phyloP scores from a whole-genome alignment of 2,888 invertebrate genomes.

The Ormyrus pomaceus region DNA sequence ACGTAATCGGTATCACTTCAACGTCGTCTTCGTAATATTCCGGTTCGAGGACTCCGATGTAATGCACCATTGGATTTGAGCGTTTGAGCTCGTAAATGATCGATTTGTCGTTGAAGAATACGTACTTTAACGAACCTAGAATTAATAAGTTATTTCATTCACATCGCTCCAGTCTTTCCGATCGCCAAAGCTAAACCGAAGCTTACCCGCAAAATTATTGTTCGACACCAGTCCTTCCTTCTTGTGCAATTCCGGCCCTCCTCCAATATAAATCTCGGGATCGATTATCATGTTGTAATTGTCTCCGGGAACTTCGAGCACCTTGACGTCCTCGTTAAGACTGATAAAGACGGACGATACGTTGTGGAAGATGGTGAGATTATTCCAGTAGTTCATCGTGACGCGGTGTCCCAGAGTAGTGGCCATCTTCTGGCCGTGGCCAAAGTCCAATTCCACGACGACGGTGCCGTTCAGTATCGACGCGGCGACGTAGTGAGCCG shows the following conservation, averaged over 20 bases:
- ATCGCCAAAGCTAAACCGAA: not conserved
- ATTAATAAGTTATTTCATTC: conserved; percentile 66
- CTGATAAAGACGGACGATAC: conserved; percentile 85
- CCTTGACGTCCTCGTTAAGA: conserved; percentile 84
- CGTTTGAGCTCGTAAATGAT: conserved; percentile 92
- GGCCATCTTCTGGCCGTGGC: conserved; percentile 84
- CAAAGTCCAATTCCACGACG: conserved; percentile 91
- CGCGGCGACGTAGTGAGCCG: conserved; percentile 93
- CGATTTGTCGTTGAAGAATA: conserved; percentile 94
- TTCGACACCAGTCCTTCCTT: conserved; percentile 88
- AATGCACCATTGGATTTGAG: conserved; percentile 90
- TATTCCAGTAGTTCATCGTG: conserved; percentile 90
- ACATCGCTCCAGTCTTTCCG: not conserved
- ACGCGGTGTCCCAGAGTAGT: conserved; percentile 83
- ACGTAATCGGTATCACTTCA: conserved; percentile 92
- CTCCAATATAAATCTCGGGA: conserved; percentile 95
- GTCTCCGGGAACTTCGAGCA: conserved; percentile 84
- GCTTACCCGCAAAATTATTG: conserved; percentile 85
- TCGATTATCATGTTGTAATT: conserved; percentile 89
- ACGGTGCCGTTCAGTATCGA: conserved; percentile 90
- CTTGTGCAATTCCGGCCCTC: conserved; percentile 89
- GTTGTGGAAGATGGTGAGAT: conserved; percentile 90
- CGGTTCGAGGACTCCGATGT: conserved; percentile 87
- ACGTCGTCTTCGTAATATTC: conserved; percentile 91
- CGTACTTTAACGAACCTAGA: conserved; percentile 92